A percentile compares a stretch with the other conserved stretches of the same genome.
Conservation (phyloP, 2,113 vertebrate genomes). For the Callospermophilus lateralis region DNA sequence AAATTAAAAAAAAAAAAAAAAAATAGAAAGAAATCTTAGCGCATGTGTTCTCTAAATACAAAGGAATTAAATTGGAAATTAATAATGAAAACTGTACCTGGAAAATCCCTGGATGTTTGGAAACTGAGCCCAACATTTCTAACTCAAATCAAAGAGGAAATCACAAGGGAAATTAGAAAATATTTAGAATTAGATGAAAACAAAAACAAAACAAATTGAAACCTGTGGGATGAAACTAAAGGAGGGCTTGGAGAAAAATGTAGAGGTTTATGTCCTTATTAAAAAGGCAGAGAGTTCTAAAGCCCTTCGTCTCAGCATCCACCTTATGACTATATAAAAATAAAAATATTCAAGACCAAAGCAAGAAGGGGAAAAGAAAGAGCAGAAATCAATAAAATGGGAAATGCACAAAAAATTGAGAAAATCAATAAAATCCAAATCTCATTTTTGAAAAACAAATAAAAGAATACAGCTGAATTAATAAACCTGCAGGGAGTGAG, state of each 20-base stretch:
- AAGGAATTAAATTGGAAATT: slow-evolving; percentile 38
- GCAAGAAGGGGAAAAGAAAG: background rate
- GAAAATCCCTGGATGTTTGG: slow-evolving; percentile 51
- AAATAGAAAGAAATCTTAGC: background rate
- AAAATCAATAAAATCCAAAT: slow-evolving; percentile 24
- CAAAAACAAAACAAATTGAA: slow-evolving; percentile 27
- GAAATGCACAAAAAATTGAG: background rate
- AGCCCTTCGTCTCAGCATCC: background rate
- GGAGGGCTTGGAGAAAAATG: background rate
- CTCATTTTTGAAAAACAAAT: background rate
- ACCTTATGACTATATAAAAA: background rate
- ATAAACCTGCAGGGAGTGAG: background rate
- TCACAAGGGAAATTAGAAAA: slow-evolving; percentile 29
- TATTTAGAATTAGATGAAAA: slow-evolving; percentile 51
- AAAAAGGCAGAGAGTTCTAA: slow-evolving; percentile 16
- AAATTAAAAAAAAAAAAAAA: background rate
- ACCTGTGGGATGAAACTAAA: background rate
- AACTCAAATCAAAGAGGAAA: slow-evolving; percentile 31
- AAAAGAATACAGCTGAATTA: background rate
- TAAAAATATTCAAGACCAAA: slow-evolving; percentile 36
- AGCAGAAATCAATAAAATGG: background rate
- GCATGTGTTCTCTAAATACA: background rate
- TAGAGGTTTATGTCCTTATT: background rate
- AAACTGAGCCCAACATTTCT: slow-evolving; percentile 40
- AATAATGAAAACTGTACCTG: slow-evolving; percentile 35